Conservation (phyloP, 1,140 invertebrate genomes). For the Thaumatotibia leucotreta region DNA sequence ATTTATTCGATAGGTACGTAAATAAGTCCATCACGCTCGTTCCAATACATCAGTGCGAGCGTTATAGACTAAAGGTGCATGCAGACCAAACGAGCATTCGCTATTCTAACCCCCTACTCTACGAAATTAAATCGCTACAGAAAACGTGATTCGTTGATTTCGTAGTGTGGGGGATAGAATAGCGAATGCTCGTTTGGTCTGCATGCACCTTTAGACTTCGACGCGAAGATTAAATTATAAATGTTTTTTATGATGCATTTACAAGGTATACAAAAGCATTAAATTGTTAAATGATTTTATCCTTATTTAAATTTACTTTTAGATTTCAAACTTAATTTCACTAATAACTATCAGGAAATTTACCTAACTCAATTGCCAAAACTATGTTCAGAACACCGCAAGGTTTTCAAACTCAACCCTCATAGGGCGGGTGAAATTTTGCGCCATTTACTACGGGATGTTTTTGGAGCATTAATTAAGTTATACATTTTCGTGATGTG, state of each 20-base stretch:
- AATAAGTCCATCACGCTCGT: too few species aligned
- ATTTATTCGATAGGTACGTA: too few species aligned
- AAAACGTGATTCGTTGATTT: too few species aligned
- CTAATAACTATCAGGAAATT: conserved; percentile 15
- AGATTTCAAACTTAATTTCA: conserved; percentile 19
- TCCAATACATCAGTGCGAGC: too few species aligned
- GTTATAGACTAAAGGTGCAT: too few species aligned
- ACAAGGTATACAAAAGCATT: not conserved
- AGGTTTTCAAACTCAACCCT: not conserved
- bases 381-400: conserved; percentile 9
- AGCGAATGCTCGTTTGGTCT: too few species aligned
- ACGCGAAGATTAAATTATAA: too few species aligned
- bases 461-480: not conserved
- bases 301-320: not conserved
- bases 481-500: not conserved
- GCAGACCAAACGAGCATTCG: too few species aligned
- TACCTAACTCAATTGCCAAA: conserved; percentile 18
- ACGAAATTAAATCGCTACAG: too few species aligned
- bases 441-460: not conserved
- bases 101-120: too few species aligned
- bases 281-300: not conserved
- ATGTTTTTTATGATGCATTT: not conserved
- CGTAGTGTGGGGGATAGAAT: too few species aligned
- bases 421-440: not conserved
- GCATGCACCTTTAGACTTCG: too few species aligned